Conservation (phyloP, 2,797 vertebrate species). For the Enteromius thamalakanensis region DNA sequence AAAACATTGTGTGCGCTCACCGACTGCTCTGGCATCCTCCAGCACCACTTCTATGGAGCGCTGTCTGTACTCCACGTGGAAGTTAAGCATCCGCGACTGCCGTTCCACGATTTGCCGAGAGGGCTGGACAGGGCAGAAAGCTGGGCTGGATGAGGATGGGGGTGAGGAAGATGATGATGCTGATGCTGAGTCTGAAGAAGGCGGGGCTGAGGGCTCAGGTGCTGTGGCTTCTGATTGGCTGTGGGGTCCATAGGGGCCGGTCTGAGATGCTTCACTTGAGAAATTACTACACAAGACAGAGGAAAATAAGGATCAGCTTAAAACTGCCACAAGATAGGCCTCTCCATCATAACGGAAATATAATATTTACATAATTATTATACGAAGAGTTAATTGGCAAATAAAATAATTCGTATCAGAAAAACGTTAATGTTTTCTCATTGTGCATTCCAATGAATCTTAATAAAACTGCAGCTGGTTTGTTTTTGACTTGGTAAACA, state of each 20-base stretch:
- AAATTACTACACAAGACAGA: slow-evolving; percentile 81
- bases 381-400: background rate
- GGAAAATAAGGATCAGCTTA: slow-evolving; percentile 5
- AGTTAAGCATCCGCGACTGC: slow-evolving; percentile 94
- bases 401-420: too few species aligned
- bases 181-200: slow-evolving; percentile 78
- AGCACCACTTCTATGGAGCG: slow-evolving; percentile 92
- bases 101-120: slow-evolving; percentile 93
- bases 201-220: slow-evolving; percentile 68
- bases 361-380: background rate
- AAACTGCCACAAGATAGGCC: background rate
- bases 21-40: slow-evolving; percentile 94
- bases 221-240: slow-evolving; percentile 79
- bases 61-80: slow-evolving; percentile 96
- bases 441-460: too few species aligned
- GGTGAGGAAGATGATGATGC: slow-evolving; percentile 78
- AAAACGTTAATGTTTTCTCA: too few species aligned
- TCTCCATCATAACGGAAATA: too few species aligned
- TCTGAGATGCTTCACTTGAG: slow-evolving; percentile 86
- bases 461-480: too few species aligned
- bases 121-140: slow-evolving; percentile 88
- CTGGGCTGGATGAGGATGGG: slow-evolving; percentile 83
- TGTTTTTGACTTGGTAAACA: too few species aligned
- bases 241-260: slow-evolving; percentile 81
- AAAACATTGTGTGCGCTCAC: slow-evolving; percentile 75